A percentile compares a stretch with the other conserved stretches of the same genome.
Evolutionary conservation across 2,888 invertebrate genomes (phyloP).

Genomic region (Tortricodes alternella): DNA sequence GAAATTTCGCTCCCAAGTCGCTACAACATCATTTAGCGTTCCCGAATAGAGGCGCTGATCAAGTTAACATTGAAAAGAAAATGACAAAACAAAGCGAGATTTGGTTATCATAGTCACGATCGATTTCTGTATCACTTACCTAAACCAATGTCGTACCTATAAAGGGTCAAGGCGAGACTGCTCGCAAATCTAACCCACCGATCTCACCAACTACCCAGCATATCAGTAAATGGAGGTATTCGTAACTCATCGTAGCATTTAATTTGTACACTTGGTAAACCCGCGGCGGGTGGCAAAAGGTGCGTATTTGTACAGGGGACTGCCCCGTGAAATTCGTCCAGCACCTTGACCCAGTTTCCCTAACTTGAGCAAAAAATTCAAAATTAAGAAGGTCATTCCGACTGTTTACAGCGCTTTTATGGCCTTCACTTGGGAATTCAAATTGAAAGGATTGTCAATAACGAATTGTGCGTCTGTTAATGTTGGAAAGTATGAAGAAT

Average conservation of each 20-base stretch:
- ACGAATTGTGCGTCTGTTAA: slow-evolving; percentile 11
- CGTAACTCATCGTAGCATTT: slow-evolving; percentile 7
- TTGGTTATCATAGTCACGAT: too few relatives aligned
- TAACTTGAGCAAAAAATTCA: slow-evolving; percentile 24
- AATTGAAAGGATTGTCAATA: slow-evolving; percentile 14
- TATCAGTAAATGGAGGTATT: background rate
- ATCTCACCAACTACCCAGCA: background rate
- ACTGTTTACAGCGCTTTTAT: slow-evolving; percentile 20
- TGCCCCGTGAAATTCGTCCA: slow-evolving; percentile 57
- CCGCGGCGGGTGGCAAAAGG: slow-evolving; percentile 49
- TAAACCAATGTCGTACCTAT: too few relatives aligned
- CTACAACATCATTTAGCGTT: too few relatives aligned
- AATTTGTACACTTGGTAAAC: slow-evolving; percentile 1
- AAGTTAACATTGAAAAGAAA: too few relatives aligned
- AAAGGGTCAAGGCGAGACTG: too few relatives aligned
- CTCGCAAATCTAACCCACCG: background rate
- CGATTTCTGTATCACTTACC: too few relatives aligned
- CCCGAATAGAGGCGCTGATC: too few relatives aligned
- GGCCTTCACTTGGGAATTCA: background rate
- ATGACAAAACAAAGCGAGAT: too few relatives aligned
- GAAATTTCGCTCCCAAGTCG: too few relatives aligned
- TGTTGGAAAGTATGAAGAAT: background rate
- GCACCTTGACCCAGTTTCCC: slow-evolving; percentile 37
- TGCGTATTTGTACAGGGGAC: slow-evolving; percentile 59
- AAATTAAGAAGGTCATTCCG: slow-evolving; percentile 25